Conservation (phyloP, 2,797 vertebrate genomes). For the Microctenopoma stevenorrisi region DNA sequence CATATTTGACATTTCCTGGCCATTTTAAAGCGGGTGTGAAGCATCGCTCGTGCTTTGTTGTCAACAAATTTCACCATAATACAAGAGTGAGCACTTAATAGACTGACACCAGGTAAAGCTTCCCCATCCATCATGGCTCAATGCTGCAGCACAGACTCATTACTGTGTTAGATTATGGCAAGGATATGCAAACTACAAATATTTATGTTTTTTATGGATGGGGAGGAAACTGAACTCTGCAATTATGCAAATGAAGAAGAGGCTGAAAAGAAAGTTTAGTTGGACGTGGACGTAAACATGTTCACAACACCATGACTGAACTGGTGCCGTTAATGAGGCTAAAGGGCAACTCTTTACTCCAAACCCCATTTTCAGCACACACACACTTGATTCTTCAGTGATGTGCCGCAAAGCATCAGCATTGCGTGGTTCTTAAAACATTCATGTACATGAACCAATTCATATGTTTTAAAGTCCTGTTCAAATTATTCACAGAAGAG, state of each 20-base stretch:
- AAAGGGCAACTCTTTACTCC: too few species aligned
- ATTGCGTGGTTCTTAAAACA: too few species aligned
- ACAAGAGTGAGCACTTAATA: constrained; percentile 44
- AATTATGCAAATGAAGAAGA: constrained; percentile 57
- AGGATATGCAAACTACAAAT: constrained; percentile 5
- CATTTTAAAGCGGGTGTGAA: constrained; percentile 17
- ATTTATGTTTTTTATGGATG: constrained; percentile 21
- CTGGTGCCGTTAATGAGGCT: too few species aligned
- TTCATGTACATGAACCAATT: too few species aligned
- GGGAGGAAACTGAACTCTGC: constrained; percentile 36
- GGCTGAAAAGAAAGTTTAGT: constrained; percentile 25
- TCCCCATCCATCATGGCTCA: constrained; percentile 49
- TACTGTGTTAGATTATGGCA: constrained; percentile 29
- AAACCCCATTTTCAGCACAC: neutral
- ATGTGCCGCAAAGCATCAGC: too few species aligned
- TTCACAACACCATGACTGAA: neutral
- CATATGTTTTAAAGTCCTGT: too few species aligned
- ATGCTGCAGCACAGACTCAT: constrained; percentile 47
- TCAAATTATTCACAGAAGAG: too few species aligned
- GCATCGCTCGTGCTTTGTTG: constrained; percentile 9
- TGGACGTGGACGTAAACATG: constrained; percentile 5
- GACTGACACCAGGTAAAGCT: constrained; percentile 33
- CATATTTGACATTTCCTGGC: constrained; percentile 38
- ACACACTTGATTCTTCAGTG: too few species aligned
- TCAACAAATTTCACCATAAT: constrained; percentile 10